A percentile compares a stretch with the other conserved stretches of the same genome.
phyloP scores from a whole-genome alignment of 2,113 vertebrate genomes.

The Lamprotornis superbus region DNA sequence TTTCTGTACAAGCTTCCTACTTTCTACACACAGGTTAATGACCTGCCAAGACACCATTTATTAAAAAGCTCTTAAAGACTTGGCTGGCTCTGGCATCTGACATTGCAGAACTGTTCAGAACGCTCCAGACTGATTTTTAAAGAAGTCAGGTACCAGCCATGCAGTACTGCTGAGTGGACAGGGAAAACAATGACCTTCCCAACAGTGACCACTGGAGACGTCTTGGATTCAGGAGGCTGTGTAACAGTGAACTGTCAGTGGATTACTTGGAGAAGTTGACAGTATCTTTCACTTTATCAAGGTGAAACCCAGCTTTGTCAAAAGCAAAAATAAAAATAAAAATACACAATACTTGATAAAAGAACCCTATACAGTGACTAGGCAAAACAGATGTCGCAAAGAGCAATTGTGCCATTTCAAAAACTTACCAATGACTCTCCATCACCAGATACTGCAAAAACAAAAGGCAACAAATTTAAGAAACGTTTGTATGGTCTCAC shows the following conservation, averaged over 20 bases:
- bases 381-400: neutral
- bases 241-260: neutral
- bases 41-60: neutral
- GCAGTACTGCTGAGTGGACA: too few species aligned
- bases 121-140: neutral
- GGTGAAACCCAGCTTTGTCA: neutral
- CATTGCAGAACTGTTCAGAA: neutral
- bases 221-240: rapidly evolving
- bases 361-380: rapidly evolving
- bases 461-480: neutral
- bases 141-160: neutral
- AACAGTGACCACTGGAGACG: neutral
- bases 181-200: neutral
- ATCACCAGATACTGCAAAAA: slow-evolving; percentile 82
- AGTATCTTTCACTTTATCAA: neutral
- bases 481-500: neutral
- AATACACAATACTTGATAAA: neutral
- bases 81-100: neutral
- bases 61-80: neutral
- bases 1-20: neutral
- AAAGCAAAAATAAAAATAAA: neutral
- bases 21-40: neutral
- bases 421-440: slow-evolving; percentile 89
- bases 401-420: neutral
- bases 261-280: neutral